Evolutionary conservation across 2,797 vertebrate species (phyloP).

Genomic region (Thaleichthys pacificus): DNA sequence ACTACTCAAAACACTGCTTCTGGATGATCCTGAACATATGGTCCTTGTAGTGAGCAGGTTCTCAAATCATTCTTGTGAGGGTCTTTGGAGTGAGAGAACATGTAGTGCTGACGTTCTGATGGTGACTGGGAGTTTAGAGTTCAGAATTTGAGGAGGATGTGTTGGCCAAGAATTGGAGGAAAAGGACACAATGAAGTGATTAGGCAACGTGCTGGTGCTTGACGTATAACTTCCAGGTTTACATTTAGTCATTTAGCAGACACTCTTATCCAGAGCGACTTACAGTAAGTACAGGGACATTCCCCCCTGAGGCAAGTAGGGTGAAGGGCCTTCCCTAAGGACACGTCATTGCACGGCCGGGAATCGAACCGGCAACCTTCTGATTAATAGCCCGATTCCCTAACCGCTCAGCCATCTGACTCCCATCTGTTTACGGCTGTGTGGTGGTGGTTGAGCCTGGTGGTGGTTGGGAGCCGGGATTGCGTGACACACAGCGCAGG

Average conservation of each 20-base stretch:
- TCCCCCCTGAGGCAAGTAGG: too few relatives aligned
- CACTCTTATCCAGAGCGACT: too few relatives aligned
- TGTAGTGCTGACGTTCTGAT: not conserved
- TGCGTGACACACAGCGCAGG: constrained; percentile 71
- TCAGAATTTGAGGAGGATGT: not conserved
- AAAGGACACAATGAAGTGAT: not conserved
- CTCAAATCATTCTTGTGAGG: not conserved
- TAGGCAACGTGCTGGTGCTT: too few relatives aligned
- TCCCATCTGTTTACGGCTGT: not conserved
- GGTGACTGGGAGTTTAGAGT: not conserved
- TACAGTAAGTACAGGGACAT: too few relatives aligned
- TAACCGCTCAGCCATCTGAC: too few relatives aligned
- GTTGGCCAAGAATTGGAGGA: not conserved
- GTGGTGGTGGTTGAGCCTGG: not conserved
- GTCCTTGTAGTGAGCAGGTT: not conserved
- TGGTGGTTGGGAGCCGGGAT: constrained; percentile 19
- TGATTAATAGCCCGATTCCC: too few relatives aligned
- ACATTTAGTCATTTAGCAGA: too few relatives aligned
- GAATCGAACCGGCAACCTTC: too few relatives aligned
- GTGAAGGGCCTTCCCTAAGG: too few relatives aligned
- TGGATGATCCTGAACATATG: not conserved
- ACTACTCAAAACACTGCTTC: not conserved
- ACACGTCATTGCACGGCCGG: too few relatives aligned
- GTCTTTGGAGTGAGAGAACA: not conserved
- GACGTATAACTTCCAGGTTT: too few relatives aligned